Conservation (phyloP, 2,888 invertebrate genomes). For the Tipula helvola region DNA sequence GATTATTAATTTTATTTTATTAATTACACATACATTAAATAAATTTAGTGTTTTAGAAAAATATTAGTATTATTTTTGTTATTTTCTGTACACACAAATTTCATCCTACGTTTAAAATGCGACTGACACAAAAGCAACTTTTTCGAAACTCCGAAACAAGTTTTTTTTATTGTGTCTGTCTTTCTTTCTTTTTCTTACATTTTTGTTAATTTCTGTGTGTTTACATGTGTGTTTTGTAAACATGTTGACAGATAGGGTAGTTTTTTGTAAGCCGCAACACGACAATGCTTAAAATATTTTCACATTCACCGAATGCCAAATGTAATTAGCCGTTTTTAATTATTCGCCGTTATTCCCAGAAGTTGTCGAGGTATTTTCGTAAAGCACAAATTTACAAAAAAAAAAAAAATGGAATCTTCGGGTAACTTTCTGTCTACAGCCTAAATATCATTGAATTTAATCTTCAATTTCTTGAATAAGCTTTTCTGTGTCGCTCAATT, state of each 20-base stretch:
- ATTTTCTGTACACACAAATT: not conserved
- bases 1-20: not conserved
- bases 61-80: not conserved
- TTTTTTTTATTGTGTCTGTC: not conserved
- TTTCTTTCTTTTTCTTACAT: not conserved
- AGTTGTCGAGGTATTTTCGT: too few relatives aligned
- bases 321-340: too few relatives aligned
- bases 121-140: slow-evolving; percentile 4
- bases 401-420: too few relatives aligned
- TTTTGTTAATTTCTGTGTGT: not conserved
- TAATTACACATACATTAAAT: not conserved
- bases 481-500: too few relatives aligned
- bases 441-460: too few relatives aligned
- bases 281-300: too few relatives aligned
- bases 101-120: slow-evolving; percentile 8
- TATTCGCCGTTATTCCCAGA: too few relatives aligned
- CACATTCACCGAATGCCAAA: too few relatives aligned
- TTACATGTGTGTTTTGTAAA: not conserved
- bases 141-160: not conserved
- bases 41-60: not conserved
- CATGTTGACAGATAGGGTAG: not conserved
- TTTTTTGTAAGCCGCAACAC: not conserved
- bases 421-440: too few relatives aligned
- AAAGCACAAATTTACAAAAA: too few relatives aligned
- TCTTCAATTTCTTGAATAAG: too few relatives aligned